Evolutionary conservation across 2,797 vertebrate species (phyloP).

Genomic region (Acanthurus lineatus): DNA sequence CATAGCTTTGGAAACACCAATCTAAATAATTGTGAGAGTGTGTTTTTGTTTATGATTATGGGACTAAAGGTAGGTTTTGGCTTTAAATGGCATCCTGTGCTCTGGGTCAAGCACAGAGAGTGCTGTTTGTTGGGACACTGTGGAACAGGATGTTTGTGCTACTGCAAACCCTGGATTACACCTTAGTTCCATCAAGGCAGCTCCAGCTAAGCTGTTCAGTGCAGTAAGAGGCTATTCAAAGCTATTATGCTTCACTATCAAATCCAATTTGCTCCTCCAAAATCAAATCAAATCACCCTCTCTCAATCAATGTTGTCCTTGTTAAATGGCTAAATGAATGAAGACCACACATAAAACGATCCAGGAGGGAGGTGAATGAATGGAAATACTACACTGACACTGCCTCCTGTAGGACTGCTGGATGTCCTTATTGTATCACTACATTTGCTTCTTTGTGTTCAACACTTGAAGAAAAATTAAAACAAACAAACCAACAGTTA

Average conservation of each 20-base stretch:
- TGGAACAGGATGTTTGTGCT: slow-evolving; percentile 73
- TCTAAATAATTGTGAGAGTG: slow-evolving; percentile 28
- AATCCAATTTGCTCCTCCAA: slow-evolving; percentile 80
- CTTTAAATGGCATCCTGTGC: slow-evolving; percentile 26
- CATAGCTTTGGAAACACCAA: slow-evolving; percentile 27
- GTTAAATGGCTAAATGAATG: slow-evolving; percentile 80
- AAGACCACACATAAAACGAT: slow-evolving; percentile 62
- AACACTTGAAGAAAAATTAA: too few relatives aligned
- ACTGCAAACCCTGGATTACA: slow-evolving; percentile 67
- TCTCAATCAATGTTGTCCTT: slow-evolving; percentile 77
- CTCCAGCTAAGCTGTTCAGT: slow-evolving; percentile 73
- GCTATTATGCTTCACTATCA: slow-evolving; percentile 74
- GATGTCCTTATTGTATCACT: slow-evolving; percentile 39
- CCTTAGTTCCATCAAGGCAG: slow-evolving; percentile 66
- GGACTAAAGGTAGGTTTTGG: slow-evolving; percentile 11
- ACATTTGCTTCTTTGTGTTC: background rate
- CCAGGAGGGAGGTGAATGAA: slow-evolving; percentile 34
- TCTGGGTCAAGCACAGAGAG: slow-evolving; percentile 24
- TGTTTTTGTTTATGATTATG: slow-evolving; percentile 11
- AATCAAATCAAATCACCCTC: slow-evolving; percentile 78
- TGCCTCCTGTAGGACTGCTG: slow-evolving; percentile 9
- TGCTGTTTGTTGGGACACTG: slow-evolving; percentile 52
- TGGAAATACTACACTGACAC: slow-evolving; percentile 48
- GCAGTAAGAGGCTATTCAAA: slow-evolving; percentile 73
- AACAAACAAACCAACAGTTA: too few relatives aligned